Base-by-base conservation (phyloP, 2,797 vertebrate genomes). In the Ctenosaura bakeri region DNA sequence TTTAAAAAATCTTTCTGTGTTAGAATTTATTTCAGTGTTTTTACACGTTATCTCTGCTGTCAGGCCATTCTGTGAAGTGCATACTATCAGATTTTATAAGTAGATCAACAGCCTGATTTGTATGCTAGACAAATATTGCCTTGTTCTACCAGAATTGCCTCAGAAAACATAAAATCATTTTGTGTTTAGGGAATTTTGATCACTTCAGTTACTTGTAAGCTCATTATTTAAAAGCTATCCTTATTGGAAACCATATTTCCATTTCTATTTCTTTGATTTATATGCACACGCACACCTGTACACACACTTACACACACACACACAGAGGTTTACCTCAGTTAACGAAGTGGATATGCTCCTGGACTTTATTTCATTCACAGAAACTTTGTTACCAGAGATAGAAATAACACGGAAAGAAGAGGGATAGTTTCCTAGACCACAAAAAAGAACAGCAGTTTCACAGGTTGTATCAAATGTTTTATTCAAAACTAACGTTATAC, bases 21-120 rank as follows among this genome's bases (percentile, higher is more conserved):
- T 62, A 26, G n/a, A 92, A 91, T 35, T 52, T 84, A 73, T 91
- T 85, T 93, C 93, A 94, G 73, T 54, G 79, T 92, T 94, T 93
- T 83, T 89, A 0, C 1, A 69, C 76, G 50, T 71, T 87, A 73
- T 85, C 83, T 90, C 82, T 92, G 0, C 87, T 71, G 86, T 91
- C 92, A 59, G 73, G 26, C 0, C 91, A 93, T 95, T 92, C 92
- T 90, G 89, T 91, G 92, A 90, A 62, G 93, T 88, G 93, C 93
- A 91, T 42, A 89, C 4, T 46, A 46, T 85, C 81, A 76, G 87
- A 56, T 76, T 92, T 76, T 87, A 92, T 92, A 18, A 88, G 38
- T 73, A 85, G 76, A 69, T 95, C 79, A 90, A 4, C 42, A 59
- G n/a, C 59, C 84, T 69, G 85, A 91, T 94, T 95, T 66, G 42